Base-by-base conservation (phyloP, 2,888 invertebrate genomes). In the Ennomos quercinarius region DNA sequence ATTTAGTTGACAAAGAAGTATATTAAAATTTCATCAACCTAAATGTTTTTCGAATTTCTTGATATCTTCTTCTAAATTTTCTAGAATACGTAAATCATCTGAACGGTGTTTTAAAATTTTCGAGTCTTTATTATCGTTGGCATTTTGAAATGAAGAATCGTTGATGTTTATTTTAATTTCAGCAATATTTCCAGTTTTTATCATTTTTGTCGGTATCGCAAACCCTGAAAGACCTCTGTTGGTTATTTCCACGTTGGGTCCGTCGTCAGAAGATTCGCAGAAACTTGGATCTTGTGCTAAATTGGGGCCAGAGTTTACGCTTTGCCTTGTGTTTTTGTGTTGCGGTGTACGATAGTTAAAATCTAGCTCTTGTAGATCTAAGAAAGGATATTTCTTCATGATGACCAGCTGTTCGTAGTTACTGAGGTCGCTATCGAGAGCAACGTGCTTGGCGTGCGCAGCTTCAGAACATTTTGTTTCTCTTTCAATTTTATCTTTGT, bases 351-450 rank as follows among this genome's bases (percentile, higher is more conserved):
- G 81, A 53, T 77, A 85, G 67, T 84, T 86, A 46, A 78, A 68
- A 55, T 89, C 86, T 10, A 89, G 71, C 49, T 90, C 87, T 42
- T 87, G 87, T 2, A 88, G 61, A 62, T 92, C 91, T 38, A 92
- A 69, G 67, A 85, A 92, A 0, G 91, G 91, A 71, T 91, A 86
- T 64, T 92, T 92, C 63, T 92, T 92, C 86, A 86, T 87, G 10
- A 91, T 86, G 9, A 92, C 91, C 35, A 90, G 66, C 66, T 87
- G 84, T 57, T 90, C 91, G 53, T 85, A 92, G 45, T 87, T 82
- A 2, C 82, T 80, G 0, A 89, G 64, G 52, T 87, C 85, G 51
- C 83, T 77, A n/a, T 84, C 84, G 39, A 66, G 8, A 10, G 34
- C 34, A 8, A 38, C 66, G 54, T 78, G 77, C 44, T 77, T 80